Base-by-base conservation (phyloP, 2,888 invertebrate genomes). In the Eudemis profundana region DNA sequence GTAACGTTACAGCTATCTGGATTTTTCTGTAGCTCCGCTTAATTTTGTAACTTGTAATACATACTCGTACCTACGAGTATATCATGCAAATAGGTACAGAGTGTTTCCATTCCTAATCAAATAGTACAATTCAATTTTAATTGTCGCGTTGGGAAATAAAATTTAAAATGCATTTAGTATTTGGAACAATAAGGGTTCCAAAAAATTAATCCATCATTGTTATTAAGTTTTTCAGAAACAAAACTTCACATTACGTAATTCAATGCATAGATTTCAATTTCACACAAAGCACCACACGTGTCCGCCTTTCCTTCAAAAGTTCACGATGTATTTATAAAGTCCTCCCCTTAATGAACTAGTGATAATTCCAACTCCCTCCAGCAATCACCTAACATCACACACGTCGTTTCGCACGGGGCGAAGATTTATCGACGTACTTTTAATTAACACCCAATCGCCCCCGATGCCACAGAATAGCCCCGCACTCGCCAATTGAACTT, bases 391-490 rank as follows among this genome's bases (percentile, higher is more conserved):
- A 76, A 70, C 72, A 70, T 72, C 72, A 63, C 86, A 87, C 82
- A 77, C 79, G 81, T 70, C 69, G 74, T 83, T 84, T 89, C 88
- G 83, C 89, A 89, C 85, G 86, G 82, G 75, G 76, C 59, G 82
- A 84, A 87, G 88, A 89, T 88, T 88, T 88, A 89, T 89, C 80
- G 82, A 71, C 72, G 76, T 73, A 73, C 78, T 87, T 87, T 88
- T 87, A 87, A 87, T 87, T 87, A 87, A 79, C 87, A 83, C 82
- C 75, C 84, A 75, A 85, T 85, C 74, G 69, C 67, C 75, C 69
- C 69, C 68, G 54, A 66, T 76, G 72, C 65, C 67, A 68, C 68
- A 72, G 69, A 60, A 57, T 66, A 66, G 67, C 54, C 72, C 76
- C 79, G 75, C 78, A 75, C 49, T 60, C 49, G 63, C 67, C 63